Base-by-base conservation (phyloP, 2,797 vertebrate species). In the Danio choprae region DNA sequence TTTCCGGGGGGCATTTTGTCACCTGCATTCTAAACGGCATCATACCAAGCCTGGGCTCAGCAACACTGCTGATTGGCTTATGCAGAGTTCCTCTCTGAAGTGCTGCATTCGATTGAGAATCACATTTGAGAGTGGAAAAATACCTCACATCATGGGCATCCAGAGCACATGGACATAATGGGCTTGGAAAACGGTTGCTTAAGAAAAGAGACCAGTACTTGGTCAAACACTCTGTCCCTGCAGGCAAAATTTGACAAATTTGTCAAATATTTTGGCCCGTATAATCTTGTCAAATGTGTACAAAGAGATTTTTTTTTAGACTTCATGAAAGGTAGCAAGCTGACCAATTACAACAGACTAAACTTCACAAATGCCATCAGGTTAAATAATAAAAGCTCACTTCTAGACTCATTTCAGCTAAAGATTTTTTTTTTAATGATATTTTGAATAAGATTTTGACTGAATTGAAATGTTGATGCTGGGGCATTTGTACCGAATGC, bases 11-110 rank as follows among this genome's bases (percentile, higher is more conserved):
- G 91, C 90, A 93, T 93, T 92, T 91, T 94, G 94, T 94, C 94
- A 94, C 94, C 91, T 93, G 93, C 94, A 95, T 95, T 94, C 93
- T 95, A 94, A 95, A 91, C 87, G 86, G 90, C 89, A 89, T 88
- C 90, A 86, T 86, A 72, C 87, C 90, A 88, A 87, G 87, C 87
- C 83, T 86, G 70, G 88, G 87, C 81, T 85, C 92, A 91, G 92
- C 89, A 78, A 56, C 87, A 90, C 87, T 87, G 89, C 88, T 86
- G 83, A 74, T 84, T 60, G 70, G 87, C 48, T 77, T 68, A 48
- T 1, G 87, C 87, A 81, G 74, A 70, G 46, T 15, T 71, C 58
- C 16, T 48, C 29, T 51, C 36, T 78, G 40, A 72, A 79, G 63
- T 58, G 60, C 51, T 3, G 12, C 41, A 74, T 12, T 58, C 50